A percentile compares a stretch with the other conserved stretches of the same genome.
Conservation (phyloP, 2,797 vertebrate genomes). For the Pseudopleuronectes americanus region DNA sequence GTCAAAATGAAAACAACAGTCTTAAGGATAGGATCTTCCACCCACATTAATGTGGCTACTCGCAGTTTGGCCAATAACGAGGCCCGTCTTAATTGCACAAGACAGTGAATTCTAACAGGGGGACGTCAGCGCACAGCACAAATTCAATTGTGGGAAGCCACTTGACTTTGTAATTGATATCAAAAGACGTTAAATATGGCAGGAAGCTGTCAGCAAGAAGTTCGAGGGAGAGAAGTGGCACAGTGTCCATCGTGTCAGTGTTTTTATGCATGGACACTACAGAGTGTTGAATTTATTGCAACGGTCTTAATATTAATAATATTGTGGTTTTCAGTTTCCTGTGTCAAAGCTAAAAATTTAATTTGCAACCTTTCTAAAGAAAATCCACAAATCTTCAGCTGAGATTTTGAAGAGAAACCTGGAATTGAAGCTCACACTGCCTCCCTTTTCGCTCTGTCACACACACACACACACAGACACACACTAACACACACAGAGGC, state of each 20-base stretch:
- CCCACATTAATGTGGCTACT: constrained; percentile 66
- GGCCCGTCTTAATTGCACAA: constrained; percentile 76
- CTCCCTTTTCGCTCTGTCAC: not conserved
- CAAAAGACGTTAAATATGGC: constrained; percentile 80
- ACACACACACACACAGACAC: constrained; percentile 13
- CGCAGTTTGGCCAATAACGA: constrained; percentile 74
- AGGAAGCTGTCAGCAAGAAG: constrained; percentile 66
- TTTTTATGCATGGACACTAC: not conserved
- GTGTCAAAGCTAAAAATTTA: not conserved
- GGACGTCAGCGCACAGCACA: constrained; percentile 64
- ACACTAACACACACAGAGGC: constrained; percentile 11
- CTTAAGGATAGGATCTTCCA: constrained; percentile 50
- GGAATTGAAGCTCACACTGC: constrained; percentile 2
- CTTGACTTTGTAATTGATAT: constrained; percentile 83
- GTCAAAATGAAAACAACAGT: constrained; percentile 80
- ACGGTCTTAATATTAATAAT: too few relatives aligned
- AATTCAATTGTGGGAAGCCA: constrained; percentile 78
- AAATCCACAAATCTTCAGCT: constrained; percentile 5
- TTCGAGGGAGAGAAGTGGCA: constrained; percentile 22
- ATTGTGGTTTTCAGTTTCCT: too few relatives aligned
- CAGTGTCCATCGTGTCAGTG: not conserved
- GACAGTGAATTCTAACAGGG: constrained; percentile 83
- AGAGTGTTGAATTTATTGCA: too few relatives aligned
- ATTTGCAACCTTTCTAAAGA: not conserved
- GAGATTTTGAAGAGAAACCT: constrained; percentile 1